These are phyloP conservation scores for Zaprionus camerounensis DNA, from an alignment of 1,140 invertebrate species.

Conservation along the genomic window DNA sequence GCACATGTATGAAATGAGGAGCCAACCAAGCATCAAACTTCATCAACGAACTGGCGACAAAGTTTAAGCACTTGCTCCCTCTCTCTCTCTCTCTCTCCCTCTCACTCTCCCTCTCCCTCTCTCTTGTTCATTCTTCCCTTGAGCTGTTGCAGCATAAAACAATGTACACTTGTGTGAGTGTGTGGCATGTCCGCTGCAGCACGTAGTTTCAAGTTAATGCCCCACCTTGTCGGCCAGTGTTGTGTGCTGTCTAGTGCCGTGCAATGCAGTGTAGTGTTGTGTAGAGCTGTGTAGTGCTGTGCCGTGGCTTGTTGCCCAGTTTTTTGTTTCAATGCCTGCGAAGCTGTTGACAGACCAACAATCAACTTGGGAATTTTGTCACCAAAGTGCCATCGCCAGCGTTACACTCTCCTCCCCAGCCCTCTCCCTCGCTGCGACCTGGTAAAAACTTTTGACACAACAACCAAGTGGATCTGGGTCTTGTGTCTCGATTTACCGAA, in stretches of 20 bases:
- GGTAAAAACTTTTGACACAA: slow-evolving; percentile 64
- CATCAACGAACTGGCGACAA: slow-evolving; percentile 76
- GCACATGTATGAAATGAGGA: slow-evolving; percentile 43
- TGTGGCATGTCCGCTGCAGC: slow-evolving; percentile 47
- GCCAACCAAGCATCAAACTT: slow-evolving; percentile 76
- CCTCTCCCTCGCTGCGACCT: slow-evolving; percentile 43
- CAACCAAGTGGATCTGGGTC: slow-evolving; percentile 24
- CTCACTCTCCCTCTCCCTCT: background rate
- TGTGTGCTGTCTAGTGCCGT: slow-evolving; percentile 18
- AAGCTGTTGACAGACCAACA: slow-evolving; percentile 81
- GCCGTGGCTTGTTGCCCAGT: slow-evolving; percentile 43
- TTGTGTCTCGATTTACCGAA: slow-evolving; percentile 70
- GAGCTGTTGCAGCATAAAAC: slow-evolving; percentile 20
- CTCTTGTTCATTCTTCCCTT: background rate
- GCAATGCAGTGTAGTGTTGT: slow-evolving; percentile 17
- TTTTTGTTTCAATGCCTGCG: slow-evolving; percentile 78
- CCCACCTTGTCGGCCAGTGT: slow-evolving; percentile 13
- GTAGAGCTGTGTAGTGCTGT: slow-evolving; percentile 34
- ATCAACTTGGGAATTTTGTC: slow-evolving; percentile 82
- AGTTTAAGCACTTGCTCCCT: slow-evolving; percentile 55
- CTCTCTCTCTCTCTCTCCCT: background rate
- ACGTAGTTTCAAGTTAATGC: slow-evolving; percentile 60
- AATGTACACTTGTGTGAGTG: slow-evolving; percentile 24
- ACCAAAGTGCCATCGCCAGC: slow-evolving; percentile 74
- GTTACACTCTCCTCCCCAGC: background rate